Conservation (phyloP, 2,113 vertebrate genomes). For the Xiphorhynchus elegans region DNA sequence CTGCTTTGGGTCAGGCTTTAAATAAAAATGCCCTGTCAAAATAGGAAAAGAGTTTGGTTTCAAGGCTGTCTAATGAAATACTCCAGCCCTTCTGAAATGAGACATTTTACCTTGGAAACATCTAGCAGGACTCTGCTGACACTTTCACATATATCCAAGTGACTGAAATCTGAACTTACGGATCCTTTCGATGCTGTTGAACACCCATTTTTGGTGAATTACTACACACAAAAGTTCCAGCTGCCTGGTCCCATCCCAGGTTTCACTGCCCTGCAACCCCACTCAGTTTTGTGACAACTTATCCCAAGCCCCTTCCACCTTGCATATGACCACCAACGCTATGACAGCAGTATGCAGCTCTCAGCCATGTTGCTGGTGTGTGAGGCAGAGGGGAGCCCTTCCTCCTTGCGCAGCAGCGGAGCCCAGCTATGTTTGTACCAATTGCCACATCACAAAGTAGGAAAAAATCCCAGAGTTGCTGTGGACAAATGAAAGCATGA, state of each 20-base stretch:
- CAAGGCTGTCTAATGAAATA: constrained; percentile 46
- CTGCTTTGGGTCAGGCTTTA: neutral
- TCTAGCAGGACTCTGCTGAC: constrained; percentile 2
- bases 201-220: constrained; percentile 11
- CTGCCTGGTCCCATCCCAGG: neutral
- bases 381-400: neutral
- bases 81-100: constrained; percentile 23
- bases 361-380: neutral
- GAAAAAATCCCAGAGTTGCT: neutral
- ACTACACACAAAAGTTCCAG: neutral
- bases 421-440: neutral
- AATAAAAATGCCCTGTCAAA: neutral
- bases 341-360: neutral
- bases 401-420: neutral
- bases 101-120: constrained; percentile 25
- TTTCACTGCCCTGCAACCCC: neutral
- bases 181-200: constrained; percentile 8
- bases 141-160: neutral
- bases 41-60: constrained; percentile 19
- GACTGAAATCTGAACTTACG: constrained; percentile 50
- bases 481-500: neutral
- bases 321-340: neutral
- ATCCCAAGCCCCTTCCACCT: neutral
- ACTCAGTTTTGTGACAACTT: neutral
- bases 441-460: neutral